phyloP scores from a whole-genome alignment of 2,888 invertebrate genomes.

The Netelia melanura region DNA sequence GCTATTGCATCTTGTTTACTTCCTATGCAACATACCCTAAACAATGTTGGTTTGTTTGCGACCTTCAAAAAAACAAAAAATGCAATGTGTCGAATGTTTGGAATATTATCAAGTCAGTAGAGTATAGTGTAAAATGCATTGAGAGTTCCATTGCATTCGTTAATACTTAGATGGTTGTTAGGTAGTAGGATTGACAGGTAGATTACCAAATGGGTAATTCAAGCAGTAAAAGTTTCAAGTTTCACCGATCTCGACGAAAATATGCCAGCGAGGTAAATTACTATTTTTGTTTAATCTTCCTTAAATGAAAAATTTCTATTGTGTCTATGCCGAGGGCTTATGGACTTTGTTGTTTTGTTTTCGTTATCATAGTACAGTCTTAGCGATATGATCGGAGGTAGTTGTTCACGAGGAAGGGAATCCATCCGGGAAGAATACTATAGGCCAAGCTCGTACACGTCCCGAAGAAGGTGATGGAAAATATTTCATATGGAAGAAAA shows the following conservation, averaged over 20 bases:
- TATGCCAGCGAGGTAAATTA: conserved; percentile 80
- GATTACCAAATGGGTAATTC: conserved; percentile 80
- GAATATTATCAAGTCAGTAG: not conserved
- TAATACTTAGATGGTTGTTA: not conserved
- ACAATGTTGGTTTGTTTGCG: not conserved
- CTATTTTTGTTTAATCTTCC: not conserved
- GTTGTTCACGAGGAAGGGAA: conserved; percentile 74
- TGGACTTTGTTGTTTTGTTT: conserved; percentile 18
- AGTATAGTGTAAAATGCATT: not conserved
- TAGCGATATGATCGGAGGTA: conserved; percentile 77
- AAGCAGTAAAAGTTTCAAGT: conserved; percentile 73
- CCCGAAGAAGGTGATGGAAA: conserved; percentile 87
- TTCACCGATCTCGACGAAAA: conserved; percentile 75
- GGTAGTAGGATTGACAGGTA: not conserved
- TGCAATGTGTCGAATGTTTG: not conserved
- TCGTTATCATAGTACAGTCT: conserved; percentile 77
- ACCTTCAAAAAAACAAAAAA: not conserved
- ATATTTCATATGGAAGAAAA: conserved; percentile 7
- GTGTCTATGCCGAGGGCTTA: not conserved
- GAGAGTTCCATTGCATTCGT: not conserved
- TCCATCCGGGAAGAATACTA: conserved; percentile 70
- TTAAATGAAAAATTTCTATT: conserved; percentile 23
- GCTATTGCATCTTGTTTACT: not conserved
- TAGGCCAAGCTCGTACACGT: conserved; percentile 88
- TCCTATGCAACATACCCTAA: not conserved